Conservation (phyloP, 2,888 invertebrate genomes). For the Chrysolina haemoptera region DNA sequence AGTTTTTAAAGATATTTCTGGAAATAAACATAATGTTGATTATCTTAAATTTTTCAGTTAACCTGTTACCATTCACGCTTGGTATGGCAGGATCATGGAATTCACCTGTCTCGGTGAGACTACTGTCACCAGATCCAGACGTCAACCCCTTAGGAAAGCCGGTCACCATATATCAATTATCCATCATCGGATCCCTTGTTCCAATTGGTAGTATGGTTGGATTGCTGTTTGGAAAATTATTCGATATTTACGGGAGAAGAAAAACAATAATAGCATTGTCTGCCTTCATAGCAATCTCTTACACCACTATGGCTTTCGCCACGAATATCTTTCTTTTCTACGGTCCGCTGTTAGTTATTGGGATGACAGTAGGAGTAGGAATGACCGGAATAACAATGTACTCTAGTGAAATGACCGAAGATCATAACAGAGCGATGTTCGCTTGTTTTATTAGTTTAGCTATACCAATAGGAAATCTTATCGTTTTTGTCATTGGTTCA, state of each 20-base stretch:
- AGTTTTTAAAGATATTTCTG: too few relatives aligned
- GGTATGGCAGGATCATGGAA: constrained; percentile 31
- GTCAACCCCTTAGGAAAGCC: constrained; percentile 37
- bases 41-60: constrained; percentile 29
- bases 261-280: constrained; percentile 5
- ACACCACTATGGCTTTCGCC: constrained; percentile 16
- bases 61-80: constrained; percentile 20
- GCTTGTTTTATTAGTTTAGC: constrained; percentile 65
- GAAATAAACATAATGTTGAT: not conserved
- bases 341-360: not conserved
- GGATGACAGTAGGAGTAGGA: constrained; percentile 15
- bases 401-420: constrained; percentile 87
- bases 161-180: constrained; percentile 30
- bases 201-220: constrained; percentile 25
- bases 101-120: constrained; percentile 35
- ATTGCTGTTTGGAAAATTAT: constrained; percentile 24
- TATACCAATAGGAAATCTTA: constrained; percentile 51
- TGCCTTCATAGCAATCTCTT: not conserved
- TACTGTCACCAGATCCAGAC: constrained; percentile 26
- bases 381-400: constrained; percentile 78
- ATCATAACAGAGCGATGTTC: constrained; percentile 83
- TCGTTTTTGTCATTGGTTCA: constrained; percentile 52
- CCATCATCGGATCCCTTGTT: constrained; percentile 26
- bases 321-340: constrained; percentile 31
- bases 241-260: constrained; percentile 33